A percentile compares a stretch with the other conserved stretches of the same genome.
Evolutionary conservation across 2,113 vertebrate species (phyloP).

Genomic region (Pongo abelii): DNA sequence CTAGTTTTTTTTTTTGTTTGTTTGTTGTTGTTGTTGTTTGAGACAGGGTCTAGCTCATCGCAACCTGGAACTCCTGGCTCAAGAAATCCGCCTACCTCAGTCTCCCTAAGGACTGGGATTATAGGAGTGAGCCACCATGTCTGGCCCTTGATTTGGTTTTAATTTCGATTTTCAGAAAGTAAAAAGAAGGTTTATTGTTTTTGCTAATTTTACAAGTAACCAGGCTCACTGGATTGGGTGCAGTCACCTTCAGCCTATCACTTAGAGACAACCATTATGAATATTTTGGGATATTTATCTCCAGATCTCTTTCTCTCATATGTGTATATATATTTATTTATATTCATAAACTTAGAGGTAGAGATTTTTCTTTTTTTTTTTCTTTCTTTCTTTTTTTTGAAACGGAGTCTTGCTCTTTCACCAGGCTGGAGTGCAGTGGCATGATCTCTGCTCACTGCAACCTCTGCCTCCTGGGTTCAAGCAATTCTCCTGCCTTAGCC

Average conservation of each 20-base stretch:
- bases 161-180: neutral
- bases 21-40: too few relatives aligned
- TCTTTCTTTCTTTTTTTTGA: too few relatives aligned
- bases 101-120: too few relatives aligned
- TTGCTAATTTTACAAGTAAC: neutral
- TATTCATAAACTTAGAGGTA: neutral
- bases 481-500: too few relatives aligned
- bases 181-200: neutral
- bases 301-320: neutral
- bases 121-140: too few relatives aligned
- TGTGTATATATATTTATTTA: neutral
- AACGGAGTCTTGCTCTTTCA: too few relatives aligned
- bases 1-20: neutral
- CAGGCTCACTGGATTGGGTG: neutral
- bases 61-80: too few relatives aligned
- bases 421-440: too few relatives aligned
- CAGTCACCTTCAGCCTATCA: neutral
- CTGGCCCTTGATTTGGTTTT: neutral
- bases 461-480: too few relatives aligned
- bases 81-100: too few relatives aligned
- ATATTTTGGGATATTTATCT: neutral
- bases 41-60: too few relatives aligned
- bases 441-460: too few relatives aligned
- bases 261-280: neutral
- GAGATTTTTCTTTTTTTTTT: neutral